Base-by-base conservation (phyloP, 2,888 invertebrate genomes). In the Andrena praecox region DNA sequence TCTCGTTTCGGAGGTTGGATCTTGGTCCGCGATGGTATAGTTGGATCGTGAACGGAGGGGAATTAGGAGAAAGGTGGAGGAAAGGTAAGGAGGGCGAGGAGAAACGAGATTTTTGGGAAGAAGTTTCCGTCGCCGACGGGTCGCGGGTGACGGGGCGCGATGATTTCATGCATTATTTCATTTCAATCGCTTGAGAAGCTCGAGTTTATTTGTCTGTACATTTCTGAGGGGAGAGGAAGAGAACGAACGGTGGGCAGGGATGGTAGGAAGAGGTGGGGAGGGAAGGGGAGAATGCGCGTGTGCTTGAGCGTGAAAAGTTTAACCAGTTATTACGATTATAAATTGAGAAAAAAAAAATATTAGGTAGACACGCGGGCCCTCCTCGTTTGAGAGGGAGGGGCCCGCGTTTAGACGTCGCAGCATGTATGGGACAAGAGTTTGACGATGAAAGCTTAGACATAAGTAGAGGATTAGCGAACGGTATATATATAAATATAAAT, bases 391-490 rank as follows among this genome's bases (percentile, higher is more conserved):
- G 73, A 20, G 52, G 66, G 68, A 33, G 10, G 27, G 69, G 56
- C 63, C 67, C 67, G 69, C 67, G 29, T 63, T 56, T 86, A 82
- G 77, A 77, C 71, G 72, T 71, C 80, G 77, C 86, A 84, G 85
- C 85, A 85, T 88, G 88, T 86, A 89, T 84, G 88, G 67, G 63
- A 75, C 63, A 84, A 68, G 88, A 88, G 86, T 89, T 88, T 85
- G 85, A 90, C 79, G 87, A 87, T 85, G 90, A 89, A 89, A 89
- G 88, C 86, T 91, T 92, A 92, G 90, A 84, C 33, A 82, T 92
- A 92, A 92, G 89, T 92, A 93, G 92, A 90, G 81, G 84, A 85
- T 89, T 90, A 89, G 89, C 86, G 85, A 72, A 90, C 85, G 87
- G 85, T 91, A 91, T 87, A 90, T 90, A 91, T 89, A 91, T 88